These are phyloP conservation scores for Gymnocephalus cernua DNA, from an alignment of 2,113 vertebrate genomes.

Conservation along the genomic window DNA sequence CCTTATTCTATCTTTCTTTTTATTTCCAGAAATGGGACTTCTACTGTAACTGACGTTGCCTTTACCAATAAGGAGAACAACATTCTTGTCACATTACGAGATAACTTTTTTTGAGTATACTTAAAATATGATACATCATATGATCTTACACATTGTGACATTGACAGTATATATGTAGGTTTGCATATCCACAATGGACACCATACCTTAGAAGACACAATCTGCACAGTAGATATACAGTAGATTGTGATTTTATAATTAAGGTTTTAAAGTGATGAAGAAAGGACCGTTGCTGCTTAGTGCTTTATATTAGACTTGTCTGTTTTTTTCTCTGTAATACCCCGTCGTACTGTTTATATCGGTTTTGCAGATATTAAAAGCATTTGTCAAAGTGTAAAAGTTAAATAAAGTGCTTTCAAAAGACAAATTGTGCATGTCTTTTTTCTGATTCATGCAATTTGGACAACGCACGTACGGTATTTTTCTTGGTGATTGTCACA, in stretches of 20 bases:
- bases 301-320: background rate
- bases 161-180: background rate
- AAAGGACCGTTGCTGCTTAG: background rate
- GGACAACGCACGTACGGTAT: background rate
- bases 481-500: background rate
- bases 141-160: background rate
- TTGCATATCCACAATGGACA: background rate
- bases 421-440: background rate
- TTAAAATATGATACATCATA: background rate
- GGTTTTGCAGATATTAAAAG: background rate
- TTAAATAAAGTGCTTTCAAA: background rate
- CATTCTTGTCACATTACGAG: background rate
- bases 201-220: background rate
- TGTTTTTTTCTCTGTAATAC: background rate
- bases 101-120: background rate
- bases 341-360: background rate
- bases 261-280: background rate
- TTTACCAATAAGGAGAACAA: background rate
- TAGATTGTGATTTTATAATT: background rate
- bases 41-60: conserved; percentile 85
- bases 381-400: background rate
- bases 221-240: background rate
- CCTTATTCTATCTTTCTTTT: conserved; percentile 36
- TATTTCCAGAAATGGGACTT: conserved; percentile 92
- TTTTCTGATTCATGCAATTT: background rate